Base-by-base conservation (phyloP, 2,797 vertebrate species). In the Enteromius mattozi region DNA sequence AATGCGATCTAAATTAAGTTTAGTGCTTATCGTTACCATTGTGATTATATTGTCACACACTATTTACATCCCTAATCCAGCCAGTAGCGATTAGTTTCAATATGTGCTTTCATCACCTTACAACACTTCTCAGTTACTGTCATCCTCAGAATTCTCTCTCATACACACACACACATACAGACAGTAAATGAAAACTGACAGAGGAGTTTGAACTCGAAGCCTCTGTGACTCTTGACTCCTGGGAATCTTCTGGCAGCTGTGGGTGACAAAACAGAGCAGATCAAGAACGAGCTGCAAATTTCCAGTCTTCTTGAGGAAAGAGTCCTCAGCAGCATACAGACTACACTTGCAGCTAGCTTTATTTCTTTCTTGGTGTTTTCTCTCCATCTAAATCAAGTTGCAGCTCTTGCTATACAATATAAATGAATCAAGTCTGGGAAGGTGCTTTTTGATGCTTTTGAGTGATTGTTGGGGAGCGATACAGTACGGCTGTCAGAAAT, bases 181-280 rank as follows among this genome's bases (percentile, higher is more conserved):
- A 84, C 66, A 79, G 66, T 84, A 84, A 78, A 84, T 84, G 75
- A 78, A 84, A 40, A 78, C 51, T 78, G 65, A 70, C 82, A 84
- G 82, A 71, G 76, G 49, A 84, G 82, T 79, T 78, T 84, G 82
- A 84, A 84, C 82, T 72, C 7, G 66, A 70, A 80, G 54, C 10
- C 30, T 68, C 56, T 80, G 72, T 63, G 77, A 81, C 86, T 90
- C 27, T 33, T 49, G 70, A 80, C 91, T 86, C 85, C 10, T 27
- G 84, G 89, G 89, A 91, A 88, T 86, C 79, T 89, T 87, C 80
- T 51, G 83, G 89, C 87, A 90, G 90, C 88, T 83, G 87, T 87
- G 90, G 91, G 87, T 89, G 89, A 92, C 78, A 85, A 85, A 89
- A 86, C 86, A 68, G 77, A 89, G 87, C 89, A 85, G 87, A 88